Base-by-base conservation (phyloP, 2,888 invertebrate genomes). In the Macropis europaea region DNA sequence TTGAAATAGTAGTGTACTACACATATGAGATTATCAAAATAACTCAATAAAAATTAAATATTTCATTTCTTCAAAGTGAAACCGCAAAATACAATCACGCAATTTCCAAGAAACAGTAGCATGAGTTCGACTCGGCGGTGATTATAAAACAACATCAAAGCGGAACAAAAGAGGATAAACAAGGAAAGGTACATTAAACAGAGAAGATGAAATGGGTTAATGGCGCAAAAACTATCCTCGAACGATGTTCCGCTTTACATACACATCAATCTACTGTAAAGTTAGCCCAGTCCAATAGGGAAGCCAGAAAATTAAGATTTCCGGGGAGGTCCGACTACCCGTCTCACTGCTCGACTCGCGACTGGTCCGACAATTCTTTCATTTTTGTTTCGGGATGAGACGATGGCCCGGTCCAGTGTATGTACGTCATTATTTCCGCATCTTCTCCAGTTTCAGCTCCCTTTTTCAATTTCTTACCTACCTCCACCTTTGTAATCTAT, bases 21-120 rank as follows among this genome's bases (percentile, higher is more conserved):
- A n/a, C n/a, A n/a, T n/a, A n/a, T n/a, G n/a, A n/a, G n/a, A n/a
- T n/a, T n/a, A n/a, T n/a, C 94, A 83, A 94, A 93, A 88, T 94
- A 94, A 86, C 94, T 94, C 90, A 34, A 90, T 89, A 62, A 73
- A 1, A 19, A 47, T 9, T 2, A 5, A 9, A 36, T 45, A 53
- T 64, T 40, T 22, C 17, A 13, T 48, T 64, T 63, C 57, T 26
- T 17, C 7, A 24, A 30, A 15, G 22, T 22, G 9, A 40, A 15
- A n/a, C 19, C 15, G 3, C 9, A 15, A 17, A 26, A 13, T 26
- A 6, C 36, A 26, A n/a, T 7, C 0, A 30, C n/a, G 13, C 7
- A 2, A 15, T 22, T 7, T 19, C 5, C 34, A 13, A 1, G 5
- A 2, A n/a, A 11, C 1, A 3, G n/a, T 1, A 6, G 13, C 2